Percentiles rank a stretch among this genome's conserved stretches.
Conservation (phyloP, 2,888 invertebrate genomes). For the Chaetogeoica ovagalla region DNA sequence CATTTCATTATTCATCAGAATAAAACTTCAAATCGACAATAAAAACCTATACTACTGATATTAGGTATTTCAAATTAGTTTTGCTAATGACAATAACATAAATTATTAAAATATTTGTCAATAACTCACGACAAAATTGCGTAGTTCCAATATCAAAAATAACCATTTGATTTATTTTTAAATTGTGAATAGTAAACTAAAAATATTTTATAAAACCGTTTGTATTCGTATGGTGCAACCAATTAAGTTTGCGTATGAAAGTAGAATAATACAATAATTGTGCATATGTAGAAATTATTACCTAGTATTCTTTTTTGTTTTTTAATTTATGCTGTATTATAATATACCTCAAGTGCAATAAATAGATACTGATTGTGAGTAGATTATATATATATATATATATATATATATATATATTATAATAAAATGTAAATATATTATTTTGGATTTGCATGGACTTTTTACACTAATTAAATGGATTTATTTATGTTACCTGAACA, state of each 20-base stretch:
- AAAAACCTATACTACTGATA: not conserved
- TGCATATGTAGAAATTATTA: slow-evolving; percentile 22
- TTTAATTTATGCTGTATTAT: slow-evolving; percentile 8
- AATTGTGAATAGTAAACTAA: not conserved
- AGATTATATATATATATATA: slow-evolving; percentile 43
- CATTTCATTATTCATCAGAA: not conserved
- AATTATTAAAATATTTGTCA: not conserved
- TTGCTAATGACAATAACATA: not conserved
- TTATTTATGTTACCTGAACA: slow-evolving; percentile 45
- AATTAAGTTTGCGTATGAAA: slow-evolving; percentile 7
- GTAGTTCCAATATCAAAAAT: not conserved
- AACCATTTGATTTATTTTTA: not conserved
- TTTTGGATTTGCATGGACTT: slow-evolving; percentile 44
- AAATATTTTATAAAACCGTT: not conserved
- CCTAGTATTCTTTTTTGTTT: slow-evolving; percentile 4
- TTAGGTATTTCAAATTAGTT: slow-evolving; percentile 10
- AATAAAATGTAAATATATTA: slow-evolving; percentile 9
- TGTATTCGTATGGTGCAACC: not conserved
- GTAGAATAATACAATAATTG: not conserved
- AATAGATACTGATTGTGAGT: slow-evolving; percentile 13
- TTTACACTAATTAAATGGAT: slow-evolving; percentile 46
- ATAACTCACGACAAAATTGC: not conserved
- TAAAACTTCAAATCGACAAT: not conserved
- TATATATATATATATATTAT: slow-evolving; percentile 33
- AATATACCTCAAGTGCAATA: slow-evolving; percentile 44